Evolutionary conservation across 1,140 invertebrate genomes (phyloP).

Genomic region (Drosophila ananassae): DNA sequence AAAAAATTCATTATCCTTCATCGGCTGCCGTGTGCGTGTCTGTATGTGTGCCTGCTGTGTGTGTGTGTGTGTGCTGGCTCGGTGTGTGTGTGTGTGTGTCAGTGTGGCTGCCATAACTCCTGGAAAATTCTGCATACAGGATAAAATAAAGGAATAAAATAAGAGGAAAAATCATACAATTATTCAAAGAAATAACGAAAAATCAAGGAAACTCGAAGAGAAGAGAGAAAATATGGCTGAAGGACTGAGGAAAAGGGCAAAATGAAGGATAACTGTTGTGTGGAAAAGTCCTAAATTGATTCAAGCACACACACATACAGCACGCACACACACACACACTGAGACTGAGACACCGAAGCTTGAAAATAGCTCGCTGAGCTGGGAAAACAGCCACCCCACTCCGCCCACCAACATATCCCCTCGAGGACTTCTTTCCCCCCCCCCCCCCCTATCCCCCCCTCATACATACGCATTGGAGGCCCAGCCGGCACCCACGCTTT

Average conservation of each 20-base stretch:
- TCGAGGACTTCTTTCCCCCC: not conserved
- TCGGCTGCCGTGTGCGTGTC: conserved; percentile 22
- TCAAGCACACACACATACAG: conserved; percentile 13
- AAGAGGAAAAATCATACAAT: not conserved
- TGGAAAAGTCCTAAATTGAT: conserved; percentile 25
- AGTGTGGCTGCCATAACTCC: conserved; percentile 42
- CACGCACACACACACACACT: conserved; percentile 12
- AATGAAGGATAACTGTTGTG: not conserved
- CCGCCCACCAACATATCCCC: not conserved
- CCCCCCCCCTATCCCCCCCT: too few relatives aligned
- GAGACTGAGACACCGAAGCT: not conserved
- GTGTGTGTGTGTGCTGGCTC: conserved; percentile 5
- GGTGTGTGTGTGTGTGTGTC: conserved; percentile 19
- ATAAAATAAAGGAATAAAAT: conserved; percentile 2
- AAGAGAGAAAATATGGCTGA: conserved; percentile 21
- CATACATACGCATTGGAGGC: too few relatives aligned
- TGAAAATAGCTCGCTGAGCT: conserved; percentile 13
- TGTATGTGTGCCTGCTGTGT: not conserved
- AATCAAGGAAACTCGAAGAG: conserved; percentile 5
- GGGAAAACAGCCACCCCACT: not conserved
- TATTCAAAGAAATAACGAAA: not conserved
- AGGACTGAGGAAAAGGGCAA: conserved; percentile 14
- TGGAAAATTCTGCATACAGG: conserved; percentile 21
- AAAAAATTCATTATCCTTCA: conserved; percentile 9
- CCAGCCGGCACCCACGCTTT: conserved; percentile 19